phyloP scores from a whole-genome alignment of 2,113 vertebrate genomes.

The Leptodactylus fuscus region DNA sequence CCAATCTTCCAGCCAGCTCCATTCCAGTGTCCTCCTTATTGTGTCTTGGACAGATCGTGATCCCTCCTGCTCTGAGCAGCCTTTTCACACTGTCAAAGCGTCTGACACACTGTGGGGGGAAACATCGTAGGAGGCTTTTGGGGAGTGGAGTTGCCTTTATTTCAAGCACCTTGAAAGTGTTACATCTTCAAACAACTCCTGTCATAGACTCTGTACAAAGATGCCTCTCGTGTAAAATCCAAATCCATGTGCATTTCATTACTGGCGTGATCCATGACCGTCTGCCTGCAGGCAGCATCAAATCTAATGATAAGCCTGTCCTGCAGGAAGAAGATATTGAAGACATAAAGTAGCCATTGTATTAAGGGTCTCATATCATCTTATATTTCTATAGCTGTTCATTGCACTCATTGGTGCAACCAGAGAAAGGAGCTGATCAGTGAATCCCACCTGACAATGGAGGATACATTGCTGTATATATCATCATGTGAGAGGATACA shows the following conservation, averaged over 20 bases:
- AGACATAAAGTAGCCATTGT: not conserved
- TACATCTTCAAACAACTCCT: not conserved
- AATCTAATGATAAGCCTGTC: constrained; percentile 9
- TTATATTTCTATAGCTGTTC: too few species aligned
- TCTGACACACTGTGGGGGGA: constrained; percentile 5
- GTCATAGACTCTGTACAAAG: not conserved
- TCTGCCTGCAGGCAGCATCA: not conserved
- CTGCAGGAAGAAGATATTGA: not conserved
- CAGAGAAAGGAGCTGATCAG: too few species aligned
- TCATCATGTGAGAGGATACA: too few species aligned
- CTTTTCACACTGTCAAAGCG: constrained; percentile 14
- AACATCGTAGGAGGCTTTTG: not conserved
- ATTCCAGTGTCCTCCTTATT: not conserved
- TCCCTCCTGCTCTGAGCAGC: not conserved
- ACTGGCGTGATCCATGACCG: not conserved
- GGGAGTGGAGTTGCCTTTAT: not conserved
- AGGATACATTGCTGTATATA: too few species aligned
- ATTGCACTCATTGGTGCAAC: too few species aligned
- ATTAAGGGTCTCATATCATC: not conserved
- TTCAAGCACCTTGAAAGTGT: constrained; percentile 13
- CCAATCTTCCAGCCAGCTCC: not conserved
- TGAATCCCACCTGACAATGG: too few species aligned
- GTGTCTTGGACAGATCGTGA: not conserved
- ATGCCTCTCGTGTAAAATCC: not conserved
- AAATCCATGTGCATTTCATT: constrained; percentile 13